A percentile compares a stretch with the other conserved stretches of the same genome.
Conservation (phyloP, 2,797 vertebrate species). For the Cichlasoma orientale region DNA sequence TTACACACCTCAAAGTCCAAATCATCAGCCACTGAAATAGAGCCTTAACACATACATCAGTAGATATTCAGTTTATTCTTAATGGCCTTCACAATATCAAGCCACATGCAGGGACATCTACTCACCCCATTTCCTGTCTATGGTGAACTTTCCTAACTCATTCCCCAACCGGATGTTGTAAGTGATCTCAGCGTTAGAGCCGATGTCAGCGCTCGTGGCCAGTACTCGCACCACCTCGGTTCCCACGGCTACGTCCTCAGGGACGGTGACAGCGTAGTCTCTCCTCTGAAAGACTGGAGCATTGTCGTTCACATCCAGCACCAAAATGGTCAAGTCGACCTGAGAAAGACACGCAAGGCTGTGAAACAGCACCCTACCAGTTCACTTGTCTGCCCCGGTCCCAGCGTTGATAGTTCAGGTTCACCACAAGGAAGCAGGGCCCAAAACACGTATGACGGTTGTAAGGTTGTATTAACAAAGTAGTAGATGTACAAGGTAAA, state of each 20-base stretch:
- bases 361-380: background rate
- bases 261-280: constrained; percentile 88
- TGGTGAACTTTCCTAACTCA: constrained; percentile 90
- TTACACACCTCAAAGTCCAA: constrained; percentile 94
- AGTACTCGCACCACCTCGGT: constrained; percentile 89
- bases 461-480: constrained; percentile 20
- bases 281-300: constrained; percentile 93
- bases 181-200: constrained; percentile 92
- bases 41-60: constrained; percentile 77
- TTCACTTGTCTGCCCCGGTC: background rate
- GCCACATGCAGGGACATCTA: background rate
- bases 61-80: background rate
- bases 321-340: constrained; percentile 86
- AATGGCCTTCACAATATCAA: background rate
- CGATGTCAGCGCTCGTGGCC: constrained; percentile 91
- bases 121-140: constrained; percentile 88
- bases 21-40: constrained; percentile 87
- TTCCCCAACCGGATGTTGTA: constrained; percentile 92
- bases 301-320: constrained; percentile 97
- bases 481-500: background rate
- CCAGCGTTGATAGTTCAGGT: background rate
- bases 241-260: constrained; percentile 88
- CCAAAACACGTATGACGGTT: constrained; percentile 6
- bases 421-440: background rate
- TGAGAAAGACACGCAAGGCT: constrained; percentile 60